A percentile compares a stretch with the other conserved stretches of the same genome.
Conservation (phyloP, 1,140 invertebrate genomes). For the Marisa cornuarietis region DNA sequence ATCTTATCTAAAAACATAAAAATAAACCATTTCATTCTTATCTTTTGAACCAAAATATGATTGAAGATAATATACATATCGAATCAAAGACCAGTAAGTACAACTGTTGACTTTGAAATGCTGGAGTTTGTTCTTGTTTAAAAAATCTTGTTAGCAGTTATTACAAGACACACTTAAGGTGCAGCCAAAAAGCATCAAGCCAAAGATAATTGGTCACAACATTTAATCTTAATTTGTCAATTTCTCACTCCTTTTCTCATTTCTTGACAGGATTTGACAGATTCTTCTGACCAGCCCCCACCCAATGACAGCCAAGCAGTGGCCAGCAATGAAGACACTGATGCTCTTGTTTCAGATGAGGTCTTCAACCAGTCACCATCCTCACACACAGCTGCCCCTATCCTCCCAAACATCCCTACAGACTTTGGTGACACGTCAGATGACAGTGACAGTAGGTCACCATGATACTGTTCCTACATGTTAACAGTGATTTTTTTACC, state of each 20-base stretch:
- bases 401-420: slow-evolving; percentile 61
- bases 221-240: background rate
- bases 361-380: slow-evolving; percentile 31
- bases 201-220: background rate
- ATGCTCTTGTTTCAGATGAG: slow-evolving; percentile 36
- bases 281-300: slow-evolving; percentile 28
- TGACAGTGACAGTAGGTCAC: slow-evolving; percentile 71
- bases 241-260: background rate
- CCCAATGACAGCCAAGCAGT: slow-evolving; percentile 15
- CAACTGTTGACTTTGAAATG: too few species aligned
- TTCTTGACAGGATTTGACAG: slow-evolving; percentile 28
- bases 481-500: too few species aligned
- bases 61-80: too few species aligned
- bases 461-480: background rate
- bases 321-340: slow-evolving; percentile 37
- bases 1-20: too few species aligned
- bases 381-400: background rate
- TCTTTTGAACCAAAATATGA: too few species aligned
- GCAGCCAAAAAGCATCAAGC: too few species aligned
- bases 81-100: too few species aligned
- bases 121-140: too few species aligned
- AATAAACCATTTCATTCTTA: too few species aligned
- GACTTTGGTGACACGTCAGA: slow-evolving; percentile 86
- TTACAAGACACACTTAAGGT: too few species aligned
- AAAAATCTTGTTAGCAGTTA: too few species aligned